Evolutionary conservation across 1,140 invertebrate genomes (phyloP), one percentile per base, ranked within the genome.

Genomic region (Probaryconus sp.): DNA sequence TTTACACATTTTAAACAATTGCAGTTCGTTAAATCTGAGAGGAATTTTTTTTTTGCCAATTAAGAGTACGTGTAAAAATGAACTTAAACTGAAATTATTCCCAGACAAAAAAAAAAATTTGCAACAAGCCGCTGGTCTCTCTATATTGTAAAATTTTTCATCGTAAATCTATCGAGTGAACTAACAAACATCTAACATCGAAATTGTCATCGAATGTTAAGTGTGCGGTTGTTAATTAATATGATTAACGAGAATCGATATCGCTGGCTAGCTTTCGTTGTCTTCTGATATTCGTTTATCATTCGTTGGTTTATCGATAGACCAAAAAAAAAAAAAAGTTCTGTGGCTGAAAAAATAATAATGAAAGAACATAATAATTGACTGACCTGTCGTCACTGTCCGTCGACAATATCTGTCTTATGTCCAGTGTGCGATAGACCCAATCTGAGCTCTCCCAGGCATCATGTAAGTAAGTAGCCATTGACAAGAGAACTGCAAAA

Each of bases 341-440:
- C 40, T 64, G 60, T 69, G 30, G 60, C 53, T 72, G 37, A 67
- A 40, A 61, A 68, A 72, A n/a, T n/a, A n/a, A n/a, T n/a, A n/a
- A n/a, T n/a, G n/a, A n/a, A n/a, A n/a, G n/a, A n/a, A n/a, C n/a
- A n/a, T 17, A 38, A 65, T 47, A 37, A 75, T 67, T 31, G 58
- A 76, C 55, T 67, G 60, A 70, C 40, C 48, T 56, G 72, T 69
- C 76, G 64, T 76, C 68, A 64, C 60, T 68, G 61, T 71, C 68
- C 70, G 68, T 77, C 56, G 35, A 75, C 55, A 20, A 43, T 67
- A 75, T 53, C 78, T 76, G 69, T 69, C 61, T 60, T 67, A 67
- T 85, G 80, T 86, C 85, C 84, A 87, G 85, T 84, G 83, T 86
- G 84, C 82, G 84, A 87, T 86, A 85, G 75, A 85, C 84, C 85